These are phyloP conservation scores for Cyphomyrmex costatus DNA, from an alignment of 1,140 invertebrate genomes.

Conservation along the genomic window DNA sequence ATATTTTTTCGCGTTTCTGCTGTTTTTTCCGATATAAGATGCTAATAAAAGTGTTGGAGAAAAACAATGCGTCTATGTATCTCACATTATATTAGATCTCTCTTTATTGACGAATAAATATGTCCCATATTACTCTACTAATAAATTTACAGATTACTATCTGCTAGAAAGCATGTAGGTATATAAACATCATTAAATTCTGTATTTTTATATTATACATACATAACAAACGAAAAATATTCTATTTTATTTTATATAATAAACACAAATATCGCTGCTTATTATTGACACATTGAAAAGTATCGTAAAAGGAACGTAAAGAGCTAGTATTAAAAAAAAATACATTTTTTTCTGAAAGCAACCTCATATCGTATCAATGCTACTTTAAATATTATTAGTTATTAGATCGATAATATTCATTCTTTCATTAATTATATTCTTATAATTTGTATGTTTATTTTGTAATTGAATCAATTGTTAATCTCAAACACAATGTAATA, in stretches of 20 bases:
- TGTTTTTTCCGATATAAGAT: constrained; percentile 2
- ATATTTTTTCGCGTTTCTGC: constrained; percentile 12
- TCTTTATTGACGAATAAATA: constrained; percentile 59
- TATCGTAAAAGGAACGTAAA: constrained; percentile 43
- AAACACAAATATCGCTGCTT: constrained; percentile 35
- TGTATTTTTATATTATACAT: constrained; percentile 31
- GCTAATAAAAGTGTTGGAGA: constrained; percentile 49
- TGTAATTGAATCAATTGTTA: neutral
- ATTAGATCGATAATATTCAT: constrained; percentile 7
- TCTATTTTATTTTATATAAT: constrained; percentile 31
- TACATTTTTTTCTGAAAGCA: neutral
- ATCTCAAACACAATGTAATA: constrained; percentile 1
- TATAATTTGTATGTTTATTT: neutral
- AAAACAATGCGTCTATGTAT: constrained; percentile 28
- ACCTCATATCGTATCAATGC: neutral
- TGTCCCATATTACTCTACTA: constrained; percentile 32
- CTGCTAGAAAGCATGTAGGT: constrained; percentile 31
- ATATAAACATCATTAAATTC: constrained; percentile 52
- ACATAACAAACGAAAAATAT: constrained; percentile 39
- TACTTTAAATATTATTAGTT: constrained; percentile 23
- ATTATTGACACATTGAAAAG: constrained; percentile 29
- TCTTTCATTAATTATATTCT: constrained; percentile 3
- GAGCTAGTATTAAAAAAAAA: constrained; percentile 8
- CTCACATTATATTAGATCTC: constrained; percentile 23
- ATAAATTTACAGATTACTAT: constrained; percentile 49